These are phyloP conservation scores for Tupaia tana DNA, from an alignment of 2,113 vertebrate genomes.

Conservation along the genomic window DNA sequence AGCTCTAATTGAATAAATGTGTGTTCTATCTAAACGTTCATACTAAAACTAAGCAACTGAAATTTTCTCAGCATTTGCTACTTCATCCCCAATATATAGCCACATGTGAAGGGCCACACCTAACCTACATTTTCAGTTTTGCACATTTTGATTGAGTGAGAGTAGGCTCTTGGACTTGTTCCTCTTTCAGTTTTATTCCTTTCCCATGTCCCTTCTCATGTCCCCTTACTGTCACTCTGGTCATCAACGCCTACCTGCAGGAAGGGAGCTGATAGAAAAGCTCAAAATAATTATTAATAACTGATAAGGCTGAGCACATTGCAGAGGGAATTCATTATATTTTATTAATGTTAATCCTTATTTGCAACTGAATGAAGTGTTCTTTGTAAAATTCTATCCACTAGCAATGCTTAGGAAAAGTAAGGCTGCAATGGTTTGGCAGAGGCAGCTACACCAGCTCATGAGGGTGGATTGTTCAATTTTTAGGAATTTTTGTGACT, in stretches of 20 bases:
- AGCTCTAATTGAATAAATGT: not conserved
- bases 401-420: not conserved
- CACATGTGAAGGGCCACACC: not conserved
- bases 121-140: not conserved
- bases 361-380: slow-evolving; percentile 17
- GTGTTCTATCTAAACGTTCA: not conserved
- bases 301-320: slow-evolving; percentile 2
- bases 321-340: slow-evolving; percentile 16
- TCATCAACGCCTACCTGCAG: slow-evolving; percentile 35
- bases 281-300: slow-evolving; percentile 40
- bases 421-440: not conserved
- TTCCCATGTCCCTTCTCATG: not conserved
- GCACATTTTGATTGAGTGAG: not conserved
- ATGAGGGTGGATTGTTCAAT: not conserved
- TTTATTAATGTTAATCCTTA: slow-evolving; percentile 59
- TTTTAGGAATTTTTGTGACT: not conserved
- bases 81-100: no score
- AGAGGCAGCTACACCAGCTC: not conserved
- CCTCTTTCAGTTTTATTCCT: not conserved
- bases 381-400: slow-evolving; percentile 32
- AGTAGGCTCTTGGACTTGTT: not conserved
- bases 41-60: not conserved
- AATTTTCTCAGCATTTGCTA: not conserved
- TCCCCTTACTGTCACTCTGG: not conserved
- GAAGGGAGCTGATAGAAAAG: not conserved